These are phyloP conservation scores for Harpagifer antarcticus DNA, from an alignment of 2,797 vertebrate genomes.

Conservation along the genomic window DNA sequence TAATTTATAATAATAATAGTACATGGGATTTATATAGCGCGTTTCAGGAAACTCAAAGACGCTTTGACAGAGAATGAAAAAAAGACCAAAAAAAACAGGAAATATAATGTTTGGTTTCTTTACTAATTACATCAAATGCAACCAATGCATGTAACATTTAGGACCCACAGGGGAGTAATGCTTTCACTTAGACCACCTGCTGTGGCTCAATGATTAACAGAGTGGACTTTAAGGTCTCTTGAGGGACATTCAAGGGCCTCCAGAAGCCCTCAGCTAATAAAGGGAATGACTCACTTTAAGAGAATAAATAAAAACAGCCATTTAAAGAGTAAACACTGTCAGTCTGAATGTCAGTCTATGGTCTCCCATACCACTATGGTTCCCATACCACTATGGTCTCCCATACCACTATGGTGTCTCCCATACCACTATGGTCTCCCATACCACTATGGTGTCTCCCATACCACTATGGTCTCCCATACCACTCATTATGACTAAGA, in stretches of 20 bases:
- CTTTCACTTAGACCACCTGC: constrained; percentile 8
- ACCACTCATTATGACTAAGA: neutral
- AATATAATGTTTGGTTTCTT: too few relatives aligned
- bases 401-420: too few relatives aligned
- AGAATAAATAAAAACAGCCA: neutral
- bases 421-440: fast-evolving
- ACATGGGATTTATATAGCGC: too few relatives aligned
- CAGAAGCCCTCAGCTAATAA: neutral
- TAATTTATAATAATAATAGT: too few relatives aligned
- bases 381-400: fast-evolving
- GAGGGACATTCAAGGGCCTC: neutral
- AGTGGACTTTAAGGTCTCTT: constrained; percentile 5
- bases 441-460: too few relatives aligned
- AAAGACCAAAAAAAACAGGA: too few relatives aligned
- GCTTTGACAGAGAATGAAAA: too few relatives aligned
- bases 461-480: fast-evolving
- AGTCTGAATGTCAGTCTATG: neutral
- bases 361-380: fast-evolving
- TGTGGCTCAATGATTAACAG: constrained; percentile 8
- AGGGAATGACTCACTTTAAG: neutral
- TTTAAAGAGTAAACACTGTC: neutral
- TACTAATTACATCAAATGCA: too few relatives aligned
- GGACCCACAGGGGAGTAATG: neutral
- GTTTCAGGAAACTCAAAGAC: too few relatives aligned
- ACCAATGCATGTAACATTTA: neutral